phyloP scores from a whole-genome alignment of 2,888 invertebrate species.

The Metallyticus violacea region DNA sequence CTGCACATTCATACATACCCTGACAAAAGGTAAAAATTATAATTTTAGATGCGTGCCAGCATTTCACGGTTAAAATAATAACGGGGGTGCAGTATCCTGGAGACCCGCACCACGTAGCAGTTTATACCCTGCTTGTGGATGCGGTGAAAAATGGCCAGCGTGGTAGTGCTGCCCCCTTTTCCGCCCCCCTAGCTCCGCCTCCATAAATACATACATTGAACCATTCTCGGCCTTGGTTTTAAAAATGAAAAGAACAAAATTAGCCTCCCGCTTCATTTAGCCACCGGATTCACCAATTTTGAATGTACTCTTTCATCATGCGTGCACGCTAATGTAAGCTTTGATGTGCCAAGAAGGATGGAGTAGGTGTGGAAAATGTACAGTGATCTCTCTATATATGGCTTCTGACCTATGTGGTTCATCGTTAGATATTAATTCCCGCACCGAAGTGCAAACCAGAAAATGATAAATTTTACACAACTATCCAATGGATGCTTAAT shows the following conservation, averaged over 20 bases:
- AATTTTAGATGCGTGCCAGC: not conserved
- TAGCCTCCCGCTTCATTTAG: not conserved
- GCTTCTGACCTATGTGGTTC: too few species aligned
- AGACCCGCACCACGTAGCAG: too few species aligned
- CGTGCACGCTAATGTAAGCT: too few species aligned
- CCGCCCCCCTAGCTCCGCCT: too few species aligned
- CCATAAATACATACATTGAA: not conserved
- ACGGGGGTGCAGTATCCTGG: not conserved
- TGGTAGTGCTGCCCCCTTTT: not conserved
- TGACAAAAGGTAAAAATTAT: not conserved
- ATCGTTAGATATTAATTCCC: too few species aligned
- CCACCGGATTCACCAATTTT: not conserved
- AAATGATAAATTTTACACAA: too few species aligned
- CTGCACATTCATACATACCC: not conserved
- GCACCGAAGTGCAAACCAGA: too few species aligned
- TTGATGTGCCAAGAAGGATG: too few species aligned
- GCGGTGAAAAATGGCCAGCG: not conserved
- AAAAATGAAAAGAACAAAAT: not conserved
- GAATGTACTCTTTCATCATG: not conserved
- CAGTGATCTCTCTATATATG: too few species aligned
- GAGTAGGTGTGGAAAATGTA: too few species aligned
- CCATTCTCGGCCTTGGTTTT: not conserved
- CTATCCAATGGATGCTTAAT: too few species aligned
- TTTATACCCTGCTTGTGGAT: not conserved
- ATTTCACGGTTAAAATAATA: not conserved